Conservation (phyloP, 2,888 invertebrate species). For the Notocelia uddmanniana region DNA sequence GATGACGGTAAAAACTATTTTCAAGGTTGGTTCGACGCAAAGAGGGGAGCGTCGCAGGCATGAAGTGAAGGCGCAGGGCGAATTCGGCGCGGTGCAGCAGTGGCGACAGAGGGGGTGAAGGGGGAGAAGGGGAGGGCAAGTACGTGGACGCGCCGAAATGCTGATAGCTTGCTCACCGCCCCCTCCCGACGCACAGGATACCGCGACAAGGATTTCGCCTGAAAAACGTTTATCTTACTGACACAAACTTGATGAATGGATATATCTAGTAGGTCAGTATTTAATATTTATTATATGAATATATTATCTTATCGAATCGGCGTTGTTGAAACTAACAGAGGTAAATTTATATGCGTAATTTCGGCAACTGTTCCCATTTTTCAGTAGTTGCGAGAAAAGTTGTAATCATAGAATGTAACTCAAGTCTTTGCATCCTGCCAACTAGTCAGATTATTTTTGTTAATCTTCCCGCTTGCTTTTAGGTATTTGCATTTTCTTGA, state of each 20-base stretch:
- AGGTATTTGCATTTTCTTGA: no score
- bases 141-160: constrained; percentile 83
- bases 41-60: constrained; percentile 76
- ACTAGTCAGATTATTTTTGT: constrained; percentile 8
- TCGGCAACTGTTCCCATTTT: constrained; percentile 33
- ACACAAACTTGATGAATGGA: constrained; percentile 19
- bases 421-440: constrained; percentile 36
- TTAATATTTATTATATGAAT: neutral
- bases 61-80: constrained; percentile 76
- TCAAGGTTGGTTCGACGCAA: constrained; percentile 81
- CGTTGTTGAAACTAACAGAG: neutral
- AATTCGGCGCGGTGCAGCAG: constrained; percentile 71
- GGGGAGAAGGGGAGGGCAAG: constrained; percentile 49
- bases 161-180: constrained; percentile 78
- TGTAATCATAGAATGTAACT: constrained; percentile 33
- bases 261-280: constrained; percentile 6
- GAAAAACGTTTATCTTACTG: constrained; percentile 16
- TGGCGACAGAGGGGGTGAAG: constrained; percentile 54
- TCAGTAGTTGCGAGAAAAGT: constrained; percentile 20
- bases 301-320: neutral
- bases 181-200: constrained; percentile 54
- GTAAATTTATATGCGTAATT: constrained; percentile 2
- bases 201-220: constrained; percentile 31
- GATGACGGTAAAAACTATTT: constrained; percentile 84
- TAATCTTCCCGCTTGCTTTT: neutral